A percentile compares a stretch with the other conserved stretches of the same genome.
Conservation (phyloP, 1,140 invertebrate species). For the Aphis craccivora region DNA sequence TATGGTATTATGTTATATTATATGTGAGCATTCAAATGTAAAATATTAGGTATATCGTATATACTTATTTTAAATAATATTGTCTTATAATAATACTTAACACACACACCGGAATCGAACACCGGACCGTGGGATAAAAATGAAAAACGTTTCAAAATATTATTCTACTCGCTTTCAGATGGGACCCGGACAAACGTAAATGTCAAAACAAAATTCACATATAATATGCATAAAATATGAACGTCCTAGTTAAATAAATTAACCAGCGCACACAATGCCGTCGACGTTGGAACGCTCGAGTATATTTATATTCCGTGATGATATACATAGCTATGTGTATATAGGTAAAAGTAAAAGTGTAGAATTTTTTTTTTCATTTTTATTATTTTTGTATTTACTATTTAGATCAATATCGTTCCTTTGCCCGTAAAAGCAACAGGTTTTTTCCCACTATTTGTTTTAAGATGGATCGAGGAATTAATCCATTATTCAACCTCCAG, state of each 20-base stretch:
- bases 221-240: slow-evolving; percentile 13
- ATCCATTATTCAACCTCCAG: background rate
- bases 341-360: background rate
- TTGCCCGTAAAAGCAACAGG: background rate
- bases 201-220: background rate
- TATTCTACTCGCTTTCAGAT: background rate
- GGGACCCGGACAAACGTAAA: background rate
- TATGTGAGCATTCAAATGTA: background rate
- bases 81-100: background rate
- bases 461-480: background rate
- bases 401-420: background rate
- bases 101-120: background rate
- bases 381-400: background rate
- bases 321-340: background rate
- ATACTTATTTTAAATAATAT: background rate
- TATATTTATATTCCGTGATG: background rate
- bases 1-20: background rate
- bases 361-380: background rate
- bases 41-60: too few species aligned
- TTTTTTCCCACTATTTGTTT: background rate
- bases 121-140: background rate
- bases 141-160: background rate
- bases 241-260: background rate
- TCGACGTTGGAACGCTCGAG: background rate
- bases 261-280: background rate